These are phyloP conservation scores for Acanthopleura granulata DNA, from an alignment of 2,888 invertebrate genomes.

Conservation along the genomic window DNA sequence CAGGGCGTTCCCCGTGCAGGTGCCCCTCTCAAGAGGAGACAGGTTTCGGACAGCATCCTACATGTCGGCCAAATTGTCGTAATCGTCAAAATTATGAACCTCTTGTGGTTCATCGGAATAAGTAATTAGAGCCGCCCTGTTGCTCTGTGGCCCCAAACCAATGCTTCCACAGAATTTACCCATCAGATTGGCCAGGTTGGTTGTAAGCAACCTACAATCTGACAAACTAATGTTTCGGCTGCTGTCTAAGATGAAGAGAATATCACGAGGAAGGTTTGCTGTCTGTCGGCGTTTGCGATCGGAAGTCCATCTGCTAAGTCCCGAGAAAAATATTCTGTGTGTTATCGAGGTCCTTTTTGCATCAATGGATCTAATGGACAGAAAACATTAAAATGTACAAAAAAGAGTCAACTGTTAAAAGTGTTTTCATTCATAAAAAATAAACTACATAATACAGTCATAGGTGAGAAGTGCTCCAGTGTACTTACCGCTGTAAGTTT, in stretches of 20 bases:
- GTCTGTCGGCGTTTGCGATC: too few species aligned
- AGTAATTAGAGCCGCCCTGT: background rate
- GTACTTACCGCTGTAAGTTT: too few species aligned
- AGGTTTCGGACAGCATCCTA: background rate
- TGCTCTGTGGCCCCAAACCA: too few species aligned
- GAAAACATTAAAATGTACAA: too few species aligned
- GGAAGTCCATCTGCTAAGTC: too few species aligned
- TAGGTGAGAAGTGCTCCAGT: too few species aligned
- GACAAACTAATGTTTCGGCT: background rate
- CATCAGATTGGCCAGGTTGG: background rate
- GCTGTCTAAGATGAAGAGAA: background rate
- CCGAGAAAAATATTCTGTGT: too few species aligned
- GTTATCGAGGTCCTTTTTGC: too few species aligned
- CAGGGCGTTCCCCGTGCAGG: background rate
- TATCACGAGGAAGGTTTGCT: too few species aligned
- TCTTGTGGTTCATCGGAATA: background rate
- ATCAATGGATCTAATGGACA: constrained; percentile 1
- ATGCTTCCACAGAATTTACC: background rate
- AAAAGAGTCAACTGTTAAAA: too few species aligned
- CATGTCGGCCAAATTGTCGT: background rate
- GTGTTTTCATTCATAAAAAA: too few species aligned
- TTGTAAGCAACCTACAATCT: background rate
- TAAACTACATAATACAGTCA: too few species aligned
- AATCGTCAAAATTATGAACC: background rate
- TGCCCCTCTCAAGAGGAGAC: background rate